These are phyloP conservation scores for Eupithecia pulchellata DNA, from an alignment of 2,888 invertebrate genomes.

Conservation along the genomic window DNA sequence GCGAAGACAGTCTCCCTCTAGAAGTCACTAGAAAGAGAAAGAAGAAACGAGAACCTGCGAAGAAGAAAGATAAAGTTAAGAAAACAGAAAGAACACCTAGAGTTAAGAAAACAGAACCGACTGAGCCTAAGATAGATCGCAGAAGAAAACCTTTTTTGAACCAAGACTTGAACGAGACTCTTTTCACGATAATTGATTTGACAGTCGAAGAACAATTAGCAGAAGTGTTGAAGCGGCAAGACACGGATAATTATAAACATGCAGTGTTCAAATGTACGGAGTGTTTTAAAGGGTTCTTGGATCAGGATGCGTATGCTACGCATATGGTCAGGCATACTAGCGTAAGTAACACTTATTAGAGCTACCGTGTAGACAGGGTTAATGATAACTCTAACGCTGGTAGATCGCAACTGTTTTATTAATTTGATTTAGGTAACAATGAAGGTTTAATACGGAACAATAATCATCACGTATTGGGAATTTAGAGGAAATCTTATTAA, in stretches of 20 bases:
- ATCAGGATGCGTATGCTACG: slow-evolving; percentile 65
- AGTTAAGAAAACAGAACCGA: slow-evolving; percentile 18
- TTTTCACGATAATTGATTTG: slow-evolving; percentile 65
- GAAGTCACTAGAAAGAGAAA: slow-evolving; percentile 31
- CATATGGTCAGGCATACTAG: slow-evolving; percentile 71
- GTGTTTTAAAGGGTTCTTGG: slow-evolving; percentile 70
- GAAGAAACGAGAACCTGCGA: slow-evolving; percentile 15
- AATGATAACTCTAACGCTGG: too few relatives aligned
- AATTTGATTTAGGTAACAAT: too few relatives aligned
- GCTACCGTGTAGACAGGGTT: too few relatives aligned
- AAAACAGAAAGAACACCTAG: slow-evolving; percentile 7
- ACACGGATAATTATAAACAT: slow-evolving; percentile 61
- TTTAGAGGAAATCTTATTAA: too few relatives aligned
- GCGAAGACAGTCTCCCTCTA: slow-evolving; percentile 33
- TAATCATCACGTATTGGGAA: too few relatives aligned
- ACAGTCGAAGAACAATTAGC: slow-evolving; percentile 74
- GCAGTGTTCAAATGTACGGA: slow-evolving; percentile 66
- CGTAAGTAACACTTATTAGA: too few relatives aligned
- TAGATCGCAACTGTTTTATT: too few relatives aligned
- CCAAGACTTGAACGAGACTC: slow-evolving; percentile 56
- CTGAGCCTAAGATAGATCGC: slow-evolving; percentile 24
- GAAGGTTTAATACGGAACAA: too few relatives aligned
- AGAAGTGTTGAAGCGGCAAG: slow-evolving; percentile 66
- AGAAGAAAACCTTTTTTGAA: slow-evolving; percentile 26
- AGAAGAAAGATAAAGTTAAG: slow-evolving; percentile 13